These are phyloP conservation scores for Mesopsocus fuscifrons DNA, from an alignment of 2,888 invertebrate species.

Conservation along the genomic window DNA sequence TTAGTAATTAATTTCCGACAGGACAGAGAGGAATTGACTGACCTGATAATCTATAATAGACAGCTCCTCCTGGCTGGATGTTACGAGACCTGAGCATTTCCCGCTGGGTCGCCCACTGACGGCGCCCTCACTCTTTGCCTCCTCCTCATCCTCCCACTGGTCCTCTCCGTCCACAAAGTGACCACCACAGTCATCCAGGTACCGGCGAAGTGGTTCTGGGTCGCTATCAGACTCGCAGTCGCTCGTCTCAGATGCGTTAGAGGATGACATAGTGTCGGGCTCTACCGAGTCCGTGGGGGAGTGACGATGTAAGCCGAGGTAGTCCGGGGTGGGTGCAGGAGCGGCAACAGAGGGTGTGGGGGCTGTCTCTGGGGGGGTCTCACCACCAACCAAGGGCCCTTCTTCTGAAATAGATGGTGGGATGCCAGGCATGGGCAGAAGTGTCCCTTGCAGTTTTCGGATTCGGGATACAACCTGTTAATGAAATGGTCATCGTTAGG, in stretches of 20 bases:
- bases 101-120: neutral
- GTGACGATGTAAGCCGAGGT: neutral
- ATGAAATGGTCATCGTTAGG: neutral
- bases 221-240: constrained; percentile 7
- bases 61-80: constrained; percentile 5
- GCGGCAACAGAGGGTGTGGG: neutral
- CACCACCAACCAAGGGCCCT: too few species aligned
- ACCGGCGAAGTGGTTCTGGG: neutral
- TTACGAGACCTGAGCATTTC: neutral
- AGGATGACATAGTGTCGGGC: constrained; percentile 5
- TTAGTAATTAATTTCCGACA: too few species aligned
- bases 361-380: too few species aligned
- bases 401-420: neutral
- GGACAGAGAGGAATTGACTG: too few species aligned
- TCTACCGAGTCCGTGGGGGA: constrained; percentile 3
- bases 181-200: neutral
- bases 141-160: constrained; percentile 4
- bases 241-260: constrained; percentile 4
- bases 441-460: neutral
- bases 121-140: constrained; percentile 4
- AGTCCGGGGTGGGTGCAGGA: neutral
- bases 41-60: neutral
- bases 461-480: neutral
- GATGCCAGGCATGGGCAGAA: neutral
- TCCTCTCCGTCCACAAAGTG: constrained; percentile 4